Evolutionary conservation across 2,888 invertebrate species (phyloP), one percentile per base, ranked within the genome.

Genomic region (Pogonocherus hispidulus): DNA sequence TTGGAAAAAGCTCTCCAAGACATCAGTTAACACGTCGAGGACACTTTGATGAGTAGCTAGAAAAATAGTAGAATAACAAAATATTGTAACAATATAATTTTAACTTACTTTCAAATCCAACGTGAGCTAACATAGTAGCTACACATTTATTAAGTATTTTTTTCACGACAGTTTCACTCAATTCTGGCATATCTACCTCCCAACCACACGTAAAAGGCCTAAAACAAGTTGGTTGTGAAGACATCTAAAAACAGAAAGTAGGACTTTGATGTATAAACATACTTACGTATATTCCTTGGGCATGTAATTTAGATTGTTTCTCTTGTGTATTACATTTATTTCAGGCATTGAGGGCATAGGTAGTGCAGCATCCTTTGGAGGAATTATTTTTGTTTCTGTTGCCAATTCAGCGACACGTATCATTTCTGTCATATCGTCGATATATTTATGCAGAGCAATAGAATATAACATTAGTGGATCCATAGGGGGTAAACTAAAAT

Each of bases 61-160:
- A 80, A 62, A 52, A 27, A 66, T n/a, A n/a, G n/a, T n/a, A n/a
- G n/a, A n/a, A n/a, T n/a, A n/a, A n/a, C n/a, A n/a, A n/a, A n/a
- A n/a, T n/a, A n/a, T n/a, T n/a, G n/a, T n/a, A n/a, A n/a, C n/a
- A n/a, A n/a, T n/a, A n/a, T n/a, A n/a, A n/a, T n/a, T n/a, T n/a
- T n/a, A 23, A 72, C 74, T 70, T 81, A 86, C 86, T 86, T 82
- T 88, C 87, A 81, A 84, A 89, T 64, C 89, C 89, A 67, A 87
- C 85, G 73, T 89, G 89, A 35, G 88, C 88, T 72, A 87, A 82
- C 72, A 89, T 79, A 55, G 86, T 83, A 37, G 85, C 86, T n/a
- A 88, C 84, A 57, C 86, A 83, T 78, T 89, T 88, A 44, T 80
- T 84, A 56, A 89, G 78, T 63, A 88, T 76, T 64, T 84, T 76